A percentile compares a stretch with the other conserved stretches of the same genome.
Evolutionary conservation across 1,140 invertebrate species (phyloP).

Genomic region (Chlorops oryzae): DNA sequence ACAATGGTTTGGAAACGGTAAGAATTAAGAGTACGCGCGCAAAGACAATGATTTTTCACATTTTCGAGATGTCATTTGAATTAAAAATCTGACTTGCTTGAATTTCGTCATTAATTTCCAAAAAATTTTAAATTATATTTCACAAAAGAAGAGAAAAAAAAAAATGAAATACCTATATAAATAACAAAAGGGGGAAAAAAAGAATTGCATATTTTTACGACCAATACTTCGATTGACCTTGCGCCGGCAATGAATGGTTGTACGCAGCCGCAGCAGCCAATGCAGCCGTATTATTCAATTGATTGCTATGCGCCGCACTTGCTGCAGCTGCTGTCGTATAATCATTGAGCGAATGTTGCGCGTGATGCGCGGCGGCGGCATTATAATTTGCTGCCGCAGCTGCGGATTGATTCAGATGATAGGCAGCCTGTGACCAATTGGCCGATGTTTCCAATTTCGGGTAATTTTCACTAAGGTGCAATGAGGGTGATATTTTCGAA

Average conservation of each 20-base stretch:
- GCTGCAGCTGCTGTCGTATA: slow-evolving; percentile 34
- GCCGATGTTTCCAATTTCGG: slow-evolving; percentile 45
- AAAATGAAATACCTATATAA: too few relatives aligned
- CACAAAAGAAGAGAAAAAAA: background rate
- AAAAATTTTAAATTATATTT: too few relatives aligned
- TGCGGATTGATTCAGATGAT: slow-evolving; percentile 37
- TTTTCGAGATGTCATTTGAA: too few relatives aligned
- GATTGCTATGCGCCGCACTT: slow-evolving; percentile 24
- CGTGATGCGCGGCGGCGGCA: slow-evolving; percentile 28
- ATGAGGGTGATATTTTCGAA: slow-evolving; percentile 48
- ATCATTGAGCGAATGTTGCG: slow-evolving; percentile 34
- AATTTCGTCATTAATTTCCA: too few relatives aligned
- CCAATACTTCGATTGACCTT: slow-evolving; percentile 44
- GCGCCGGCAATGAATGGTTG: slow-evolving; percentile 38
- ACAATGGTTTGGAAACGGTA: too few relatives aligned
- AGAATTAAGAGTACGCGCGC: too few relatives aligned
- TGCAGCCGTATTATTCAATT: slow-evolving; percentile 15
- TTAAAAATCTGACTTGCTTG: too few relatives aligned
- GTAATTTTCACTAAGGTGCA: slow-evolving; percentile 41
- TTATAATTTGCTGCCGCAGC: slow-evolving; percentile 39
- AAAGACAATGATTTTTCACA: too few relatives aligned
- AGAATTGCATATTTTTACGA: too few relatives aligned
- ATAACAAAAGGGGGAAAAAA: background rate
- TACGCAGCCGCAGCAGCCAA: slow-evolving; percentile 31
- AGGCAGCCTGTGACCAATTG: slow-evolving; percentile 45